Conservation (phyloP, 2,797 vertebrate species). For the Sus cebifrons region DNA sequence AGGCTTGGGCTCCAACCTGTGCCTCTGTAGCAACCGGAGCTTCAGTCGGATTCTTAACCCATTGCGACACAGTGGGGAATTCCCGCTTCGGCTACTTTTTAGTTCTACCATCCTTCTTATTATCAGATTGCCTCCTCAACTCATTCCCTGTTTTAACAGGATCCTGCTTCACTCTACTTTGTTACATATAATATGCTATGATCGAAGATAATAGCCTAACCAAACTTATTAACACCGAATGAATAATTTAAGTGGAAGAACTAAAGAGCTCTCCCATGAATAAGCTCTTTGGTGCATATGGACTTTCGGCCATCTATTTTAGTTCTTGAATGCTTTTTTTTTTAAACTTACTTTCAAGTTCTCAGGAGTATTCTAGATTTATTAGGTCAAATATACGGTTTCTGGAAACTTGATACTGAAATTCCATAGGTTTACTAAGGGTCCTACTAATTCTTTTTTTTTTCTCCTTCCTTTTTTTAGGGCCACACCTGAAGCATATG, state of each 20-base stretch:
- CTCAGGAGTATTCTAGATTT: constrained; percentile 22
- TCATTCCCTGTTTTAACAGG: constrained; percentile 46
- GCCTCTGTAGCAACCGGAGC: no score
- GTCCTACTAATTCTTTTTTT: not conserved
- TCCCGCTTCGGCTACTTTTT: no score
- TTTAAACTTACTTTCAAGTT: constrained; percentile 52
- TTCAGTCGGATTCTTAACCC: no score
- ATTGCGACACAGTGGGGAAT: no score
- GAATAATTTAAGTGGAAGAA: constrained; percentile 11
- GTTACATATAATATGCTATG: constrained; percentile 15
- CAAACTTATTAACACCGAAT: constrained; percentile 5
- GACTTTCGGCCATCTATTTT: not conserved
- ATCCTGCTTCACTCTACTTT: not conserved
- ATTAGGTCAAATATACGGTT: not conserved
- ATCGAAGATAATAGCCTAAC: not conserved
- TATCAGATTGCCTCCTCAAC: not conserved
- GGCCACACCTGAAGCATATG: no score
- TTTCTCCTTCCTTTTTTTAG: no score
- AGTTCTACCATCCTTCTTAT: not conserved
- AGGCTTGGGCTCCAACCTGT: no score
- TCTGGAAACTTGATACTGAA: constrained; percentile 47
- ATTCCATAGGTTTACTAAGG: constrained; percentile 22
- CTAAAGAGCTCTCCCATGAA: not conserved
- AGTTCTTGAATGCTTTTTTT: constrained; percentile 18
- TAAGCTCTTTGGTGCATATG: not conserved